Base-by-base conservation (phyloP, 2,888 invertebrate species). In the Cylloceria caligata region DNA sequence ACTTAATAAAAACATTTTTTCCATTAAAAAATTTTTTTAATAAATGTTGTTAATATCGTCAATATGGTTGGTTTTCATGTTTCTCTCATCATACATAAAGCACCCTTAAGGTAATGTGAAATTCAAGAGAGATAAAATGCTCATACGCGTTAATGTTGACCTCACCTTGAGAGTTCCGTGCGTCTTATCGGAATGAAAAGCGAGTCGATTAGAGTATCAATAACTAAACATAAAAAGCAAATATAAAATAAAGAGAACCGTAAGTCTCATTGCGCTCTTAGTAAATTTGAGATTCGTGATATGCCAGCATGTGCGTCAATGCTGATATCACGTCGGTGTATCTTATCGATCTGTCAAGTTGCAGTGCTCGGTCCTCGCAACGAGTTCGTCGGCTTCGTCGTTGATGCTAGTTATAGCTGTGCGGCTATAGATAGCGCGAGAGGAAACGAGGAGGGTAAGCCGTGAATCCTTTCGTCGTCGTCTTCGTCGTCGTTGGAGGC, bases 251-350 rank as follows among this genome's bases (percentile, higher is more conserved):
- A 11, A 49, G 27, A 36, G 45, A 34, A 42, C 1, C 52, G 57
- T 52, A 65, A 24, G 21, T 21, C 62, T 71, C 55, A 68, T 72
- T 64, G 45, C 16, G 60, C 16, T 49, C 64, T 45, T 34, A 30
- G 16, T 72, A 81, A 73, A 81, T 81, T 57, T 42, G 47, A 30
- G 62, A 80, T 24, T 34, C 34, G 73, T 52, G 81, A 81, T 83
- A 86, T 73, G 24, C 13, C 80, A 65, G 47, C 71, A 34, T 73
- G 88, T 89, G 88, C 89, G 89, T 89, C 89, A 89, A 88, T 87
- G 83, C 84, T 81, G 89, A 88, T 89, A 89, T 83, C 80, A 65
- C 83, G 78, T 69, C 39, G 60, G 71, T 75, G 67, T 88, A 86
- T 88, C 88, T 88, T 88, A 88, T 88, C 89, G 86, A 83, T 83